These are phyloP conservation scores for Xenotilapia flavipinnis DNA, from an alignment of 2,113 vertebrate species.

Conservation along the genomic window DNA sequence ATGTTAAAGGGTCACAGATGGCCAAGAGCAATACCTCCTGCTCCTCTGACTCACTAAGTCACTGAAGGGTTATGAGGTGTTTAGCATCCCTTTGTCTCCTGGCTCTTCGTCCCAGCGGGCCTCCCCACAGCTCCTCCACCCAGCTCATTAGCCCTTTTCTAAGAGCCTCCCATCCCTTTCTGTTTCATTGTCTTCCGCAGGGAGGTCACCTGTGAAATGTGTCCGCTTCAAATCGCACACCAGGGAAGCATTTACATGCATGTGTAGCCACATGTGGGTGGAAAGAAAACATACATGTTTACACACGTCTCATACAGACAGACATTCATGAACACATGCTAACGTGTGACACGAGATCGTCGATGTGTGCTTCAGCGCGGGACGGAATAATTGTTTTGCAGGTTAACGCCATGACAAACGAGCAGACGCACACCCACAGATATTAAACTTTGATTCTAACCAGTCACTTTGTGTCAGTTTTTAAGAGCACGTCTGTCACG, in stretches of 20 bases:
- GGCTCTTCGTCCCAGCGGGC: constrained; percentile 20
- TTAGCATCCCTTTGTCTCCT: constrained; percentile 55
- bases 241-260: not conserved
- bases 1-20: constrained; percentile 16
- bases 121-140: not conserved
- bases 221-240: not conserved
- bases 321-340: not conserved
- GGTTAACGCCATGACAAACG: not conserved
- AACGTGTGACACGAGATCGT: not conserved
- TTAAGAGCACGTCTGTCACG: not conserved
- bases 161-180: not conserved
- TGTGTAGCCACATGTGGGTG: not conserved
- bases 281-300: not conserved
- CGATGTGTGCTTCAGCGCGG: not conserved
- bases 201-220: constrained; percentile 40
- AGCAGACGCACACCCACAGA: not conserved
- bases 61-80: constrained; percentile 20
- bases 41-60: not conserved
- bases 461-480: not conserved
- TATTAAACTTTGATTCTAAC: not conserved
- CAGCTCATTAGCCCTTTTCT: constrained; percentile 36
- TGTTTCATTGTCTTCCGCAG: constrained; percentile 4
- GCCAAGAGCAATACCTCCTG: constrained; percentile 1
- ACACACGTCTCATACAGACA: not conserved
- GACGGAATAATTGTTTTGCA: not conserved